Base-by-base conservation (phyloP, 2,888 invertebrate genomes). In the Drosophila suboccidentalis region DNA sequence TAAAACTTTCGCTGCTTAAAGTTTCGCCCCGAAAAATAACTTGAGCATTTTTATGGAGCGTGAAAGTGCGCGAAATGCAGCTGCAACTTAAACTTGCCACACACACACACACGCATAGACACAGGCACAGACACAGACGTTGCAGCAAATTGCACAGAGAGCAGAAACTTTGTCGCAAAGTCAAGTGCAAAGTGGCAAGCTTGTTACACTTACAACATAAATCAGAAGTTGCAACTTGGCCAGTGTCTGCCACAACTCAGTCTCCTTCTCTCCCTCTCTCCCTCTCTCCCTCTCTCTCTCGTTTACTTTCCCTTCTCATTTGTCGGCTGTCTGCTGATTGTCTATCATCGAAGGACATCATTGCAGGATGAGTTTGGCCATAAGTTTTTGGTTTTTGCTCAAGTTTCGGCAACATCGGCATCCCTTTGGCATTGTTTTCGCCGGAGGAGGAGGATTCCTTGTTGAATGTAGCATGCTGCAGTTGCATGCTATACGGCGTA, bases 191-290 rank as follows among this genome's bases (percentile, higher is more conserved):
- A 67, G 80, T 78, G 78, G 84, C 74, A 72, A 80, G 76, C 79
- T 82, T 68, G 80, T 80, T 84, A 65, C 87, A 88, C 75, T 88
- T 86, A 78, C 87, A 80, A 58, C 83, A 84, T 80, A 83, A 88
- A 83, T 86, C 83, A 71, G 63, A 49, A 44, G 53, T 36, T 54
- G n/a, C 53, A n/a, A 38, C 11, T 34, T 53, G 13, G 34, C 54
- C 15, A 19, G 58, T 39, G 46, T 13, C 41, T 36, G 3, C 29
- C 1, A 4, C 34, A 36, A 15, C 46, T 10, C 10, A 4, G 22
- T n/a, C n/a, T n/a, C n/a, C n/a, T n/a, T n/a, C n/a, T n/a, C n/a
- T n/a, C n/a, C n/a, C n/a, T n/a, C n/a, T n/a, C n/a, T n/a, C n/a
- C 26, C n/a, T 29, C 13, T 39, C 8, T 15, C 15, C 6, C 15